phyloP scores from a whole-genome alignment of 2,797 vertebrate genomes.

The Yasuhikotakia modesta region DNA sequence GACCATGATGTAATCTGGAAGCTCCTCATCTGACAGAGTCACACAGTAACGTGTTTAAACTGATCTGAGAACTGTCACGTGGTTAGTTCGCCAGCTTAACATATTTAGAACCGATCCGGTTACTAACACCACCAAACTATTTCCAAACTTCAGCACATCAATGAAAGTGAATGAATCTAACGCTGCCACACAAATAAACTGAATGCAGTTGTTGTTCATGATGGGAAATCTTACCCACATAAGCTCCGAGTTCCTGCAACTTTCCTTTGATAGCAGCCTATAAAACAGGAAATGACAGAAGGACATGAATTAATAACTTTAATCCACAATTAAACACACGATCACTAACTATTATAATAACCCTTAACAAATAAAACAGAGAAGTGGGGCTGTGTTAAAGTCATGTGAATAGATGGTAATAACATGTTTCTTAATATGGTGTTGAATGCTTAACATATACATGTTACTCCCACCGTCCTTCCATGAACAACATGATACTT shows the following conservation, averaged over 20 bases:
- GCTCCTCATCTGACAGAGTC: slow-evolving; percentile 86
- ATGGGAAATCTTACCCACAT: slow-evolving; percentile 85
- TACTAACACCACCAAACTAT: too few species aligned
- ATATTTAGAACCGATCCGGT: too few species aligned
- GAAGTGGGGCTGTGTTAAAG: too few species aligned
- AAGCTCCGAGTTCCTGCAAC: slow-evolving; percentile 94
- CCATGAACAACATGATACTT: background rate
- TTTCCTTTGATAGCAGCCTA: slow-evolving; percentile 97
- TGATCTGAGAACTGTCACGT: background rate
- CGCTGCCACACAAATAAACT: too few species aligned
- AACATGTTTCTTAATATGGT: background rate
- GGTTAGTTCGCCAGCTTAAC: too few species aligned
- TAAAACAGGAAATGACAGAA: slow-evolving; percentile 42
- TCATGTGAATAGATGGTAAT: background rate
- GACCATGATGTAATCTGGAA: slow-evolving; percentile 99
- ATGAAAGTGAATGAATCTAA: too few species aligned
- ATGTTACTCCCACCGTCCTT: background rate
- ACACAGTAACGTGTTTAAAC: background rate
- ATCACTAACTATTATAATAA: background rate
- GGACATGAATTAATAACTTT: background rate
- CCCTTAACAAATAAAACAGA: background rate
- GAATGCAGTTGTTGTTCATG: background rate
- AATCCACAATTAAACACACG: background rate
- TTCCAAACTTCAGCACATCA: too few species aligned
- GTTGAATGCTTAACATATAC: background rate